Percentiles rank a stretch among this genome's conserved stretches.
Evolutionary conservation across 2,888 invertebrate genomes (phyloP).

Genomic region (Poecilus cupreus): DNA sequence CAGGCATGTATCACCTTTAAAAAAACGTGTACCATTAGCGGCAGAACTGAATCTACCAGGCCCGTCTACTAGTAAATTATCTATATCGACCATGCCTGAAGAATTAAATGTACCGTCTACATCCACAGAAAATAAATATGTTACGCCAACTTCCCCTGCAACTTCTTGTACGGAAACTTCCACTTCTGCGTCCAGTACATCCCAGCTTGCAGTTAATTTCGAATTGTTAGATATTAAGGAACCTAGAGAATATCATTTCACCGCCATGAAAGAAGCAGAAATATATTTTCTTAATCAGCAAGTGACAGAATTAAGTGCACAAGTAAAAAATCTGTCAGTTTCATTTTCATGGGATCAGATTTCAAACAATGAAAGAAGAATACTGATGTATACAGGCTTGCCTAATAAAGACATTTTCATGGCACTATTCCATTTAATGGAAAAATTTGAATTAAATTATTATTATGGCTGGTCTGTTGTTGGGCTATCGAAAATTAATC

Average conservation of each 20-base stretch:
- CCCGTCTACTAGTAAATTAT: background rate
- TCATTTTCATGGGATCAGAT: constrained; percentile 22
- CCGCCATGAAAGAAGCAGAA: constrained; percentile 24
- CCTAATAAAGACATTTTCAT: constrained; percentile 11
- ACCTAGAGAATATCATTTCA: background rate
- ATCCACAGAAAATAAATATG: background rate
- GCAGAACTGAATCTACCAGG: background rate
- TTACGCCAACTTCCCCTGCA: background rate
- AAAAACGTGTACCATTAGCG: background rate
- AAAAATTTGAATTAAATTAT: constrained; percentile 33
- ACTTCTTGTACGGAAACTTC: constrained; percentile 5
- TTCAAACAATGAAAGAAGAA: constrained; percentile 8
- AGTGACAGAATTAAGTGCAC: constrained; percentile 1
- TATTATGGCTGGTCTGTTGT: constrained; percentile 21
- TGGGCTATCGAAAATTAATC: constrained; percentile 21
- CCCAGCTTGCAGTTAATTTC: background rate
- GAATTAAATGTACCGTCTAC: background rate
- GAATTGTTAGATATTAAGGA: background rate
- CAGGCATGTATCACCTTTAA: constrained; percentile 10
- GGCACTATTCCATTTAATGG: background rate
- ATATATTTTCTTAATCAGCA: constrained; percentile 1
- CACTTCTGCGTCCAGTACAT: background rate
- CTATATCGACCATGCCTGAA: background rate
- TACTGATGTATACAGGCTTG: constrained; percentile 26
- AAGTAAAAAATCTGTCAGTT: constrained; percentile 7